Evolutionary conservation across 2,113 vertebrate species (phyloP).

Genomic region (Plestiodon gilberti): DNA sequence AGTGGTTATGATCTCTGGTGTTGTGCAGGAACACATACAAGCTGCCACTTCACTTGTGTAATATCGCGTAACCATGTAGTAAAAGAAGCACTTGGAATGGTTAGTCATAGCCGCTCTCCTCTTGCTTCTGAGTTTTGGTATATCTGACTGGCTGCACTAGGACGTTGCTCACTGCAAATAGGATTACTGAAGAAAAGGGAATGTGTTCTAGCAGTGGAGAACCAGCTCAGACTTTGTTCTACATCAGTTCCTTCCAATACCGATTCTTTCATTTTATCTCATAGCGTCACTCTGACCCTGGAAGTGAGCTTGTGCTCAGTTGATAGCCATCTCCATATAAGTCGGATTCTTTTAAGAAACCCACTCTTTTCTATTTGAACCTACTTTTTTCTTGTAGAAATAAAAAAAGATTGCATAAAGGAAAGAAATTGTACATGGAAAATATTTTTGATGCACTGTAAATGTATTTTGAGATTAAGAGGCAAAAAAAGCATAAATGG

Average conservation of each 20-base stretch:
- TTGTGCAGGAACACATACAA: neutral
- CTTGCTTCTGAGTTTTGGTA: neutral
- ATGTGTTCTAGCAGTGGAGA: neutral
- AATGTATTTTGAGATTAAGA: conserved; percentile 76
- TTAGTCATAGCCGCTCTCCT: neutral
- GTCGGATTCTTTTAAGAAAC: neutral
- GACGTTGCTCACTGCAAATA: neutral
- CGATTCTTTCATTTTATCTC: neutral
- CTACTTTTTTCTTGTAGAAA: neutral
- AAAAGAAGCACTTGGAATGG: neutral
- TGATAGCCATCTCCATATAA: neutral
- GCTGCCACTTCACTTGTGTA: neutral
- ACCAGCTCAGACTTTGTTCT: neutral
- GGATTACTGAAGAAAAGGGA: neutral
- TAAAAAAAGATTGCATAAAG: neutral
- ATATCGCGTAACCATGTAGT: neutral
- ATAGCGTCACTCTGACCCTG: neutral
- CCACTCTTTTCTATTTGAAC: neutral
- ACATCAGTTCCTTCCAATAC: neutral
- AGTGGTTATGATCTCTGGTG: neutral
- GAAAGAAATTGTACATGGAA: conserved; percentile 58
- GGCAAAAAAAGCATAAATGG: conserved; percentile 52
- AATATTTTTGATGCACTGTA: conserved; percentile 79
- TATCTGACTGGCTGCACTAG: neutral
- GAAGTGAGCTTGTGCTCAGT: neutral